These are phyloP conservation scores for Apodemia mormo DNA, from an alignment of 2,888 invertebrate species.

Conservation along the genomic window DNA sequence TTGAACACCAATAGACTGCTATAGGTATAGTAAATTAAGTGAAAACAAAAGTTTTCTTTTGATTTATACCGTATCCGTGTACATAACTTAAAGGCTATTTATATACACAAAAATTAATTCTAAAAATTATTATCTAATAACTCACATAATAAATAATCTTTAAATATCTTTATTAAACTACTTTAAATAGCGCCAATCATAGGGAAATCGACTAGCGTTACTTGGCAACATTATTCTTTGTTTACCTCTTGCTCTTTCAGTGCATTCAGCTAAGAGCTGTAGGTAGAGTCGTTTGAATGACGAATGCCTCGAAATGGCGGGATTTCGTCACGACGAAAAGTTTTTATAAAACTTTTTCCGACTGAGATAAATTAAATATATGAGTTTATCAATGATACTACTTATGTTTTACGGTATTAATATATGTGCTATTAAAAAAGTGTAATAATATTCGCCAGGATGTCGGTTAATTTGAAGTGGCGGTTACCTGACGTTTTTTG, in stretches of 20 bases:
- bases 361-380: slow-evolving; percentile 52
- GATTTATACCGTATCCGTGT: too few relatives aligned
- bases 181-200: not conserved
- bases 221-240: slow-evolving; percentile 28
- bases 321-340: slow-evolving; percentile 67
- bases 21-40: too few relatives aligned
- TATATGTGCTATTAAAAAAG: slow-evolving; percentile 37
- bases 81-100: too few relatives aligned
- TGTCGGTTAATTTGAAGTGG: slow-evolving; percentile 81
- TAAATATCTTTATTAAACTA: not conserved
- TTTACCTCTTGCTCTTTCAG: slow-evolving; percentile 41
- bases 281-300: slow-evolving; percentile 40
- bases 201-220: not conserved
- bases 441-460: slow-evolving; percentile 74
- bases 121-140: too few relatives aligned
- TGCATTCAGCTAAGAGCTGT: slow-evolving; percentile 66
- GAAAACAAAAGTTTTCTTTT: too few relatives aligned
- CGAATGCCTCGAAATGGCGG: slow-evolving; percentile 59
- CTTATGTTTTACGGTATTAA: slow-evolving; percentile 34
- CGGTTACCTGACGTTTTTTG: slow-evolving; percentile 82
- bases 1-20: too few relatives aligned
- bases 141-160: too few relatives aligned
- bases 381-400: slow-evolving; percentile 28
- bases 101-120: not conserved
- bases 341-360: slow-evolving; percentile 64